Evolutionary conservation across 1,140 invertebrate genomes (phyloP).

Genomic region (Dendroctonus ponderosae): DNA sequence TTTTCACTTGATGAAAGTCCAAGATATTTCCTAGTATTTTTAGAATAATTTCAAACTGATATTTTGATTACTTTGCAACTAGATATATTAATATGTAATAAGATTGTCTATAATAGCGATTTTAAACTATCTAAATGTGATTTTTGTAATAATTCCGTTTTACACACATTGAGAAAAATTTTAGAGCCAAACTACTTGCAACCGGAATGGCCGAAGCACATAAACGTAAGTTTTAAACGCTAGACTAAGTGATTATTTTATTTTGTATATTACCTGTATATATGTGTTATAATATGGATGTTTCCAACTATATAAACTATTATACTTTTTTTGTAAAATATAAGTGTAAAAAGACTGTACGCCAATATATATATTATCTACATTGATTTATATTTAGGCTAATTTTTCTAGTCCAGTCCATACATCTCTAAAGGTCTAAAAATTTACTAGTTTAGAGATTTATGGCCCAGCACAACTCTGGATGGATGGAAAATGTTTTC

Average conservation of each 20-base stretch:
- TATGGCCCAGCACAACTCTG: neutral
- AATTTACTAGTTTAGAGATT: neutral
- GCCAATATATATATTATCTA: slow-evolving; percentile 28
- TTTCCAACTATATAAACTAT: slow-evolving; percentile 36
- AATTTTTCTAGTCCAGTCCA: slow-evolving; percentile 4
- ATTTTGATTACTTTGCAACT: too few relatives aligned
- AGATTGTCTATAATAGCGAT: slow-evolving; percentile 5
- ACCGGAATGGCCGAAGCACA: slow-evolving; percentile 11
- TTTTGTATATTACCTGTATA: slow-evolving; percentile 46
- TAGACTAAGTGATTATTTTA: slow-evolving; percentile 11
- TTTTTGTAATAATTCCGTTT: slow-evolving; percentile 17
- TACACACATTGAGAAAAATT: slow-evolving; percentile 18
- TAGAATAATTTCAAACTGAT: too few relatives aligned
- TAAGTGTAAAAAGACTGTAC: slow-evolving; percentile 43
- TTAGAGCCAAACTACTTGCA: neutral
- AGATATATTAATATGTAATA: too few relatives aligned
- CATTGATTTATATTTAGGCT: neutral
- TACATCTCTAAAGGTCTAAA: neutral
- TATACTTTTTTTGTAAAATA: slow-evolving; percentile 39
- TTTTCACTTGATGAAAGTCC: too few relatives aligned
- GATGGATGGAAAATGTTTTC: neutral
- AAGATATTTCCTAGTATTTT: too few relatives aligned
- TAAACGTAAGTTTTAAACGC: slow-evolving; percentile 12
- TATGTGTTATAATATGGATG: slow-evolving; percentile 42
- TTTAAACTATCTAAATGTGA: slow-evolving; percentile 22